Evolutionary conservation across 2,888 invertebrate species (phyloP), one percentile per base, ranked within the genome.

Genomic region (Hermaeophaga mercurialis): DNA sequence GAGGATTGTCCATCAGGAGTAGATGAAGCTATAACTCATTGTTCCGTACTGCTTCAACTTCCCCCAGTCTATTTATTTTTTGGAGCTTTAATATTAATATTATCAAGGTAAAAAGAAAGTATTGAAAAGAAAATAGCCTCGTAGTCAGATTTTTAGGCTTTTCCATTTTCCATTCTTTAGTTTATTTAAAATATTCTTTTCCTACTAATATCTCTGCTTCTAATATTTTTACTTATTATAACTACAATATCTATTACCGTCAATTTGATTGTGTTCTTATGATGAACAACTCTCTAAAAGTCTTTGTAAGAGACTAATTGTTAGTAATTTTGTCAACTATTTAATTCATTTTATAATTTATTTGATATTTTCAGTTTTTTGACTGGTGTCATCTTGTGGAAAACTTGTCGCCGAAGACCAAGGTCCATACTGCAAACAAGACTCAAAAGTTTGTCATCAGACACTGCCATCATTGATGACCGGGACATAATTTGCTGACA

Each of bases 401-500:
- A 70, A 61, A 70, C 71, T 22, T 75, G 75, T 62, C 65, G 87
- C 36, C 81, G 87, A 61, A 81, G 87, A 57, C 87, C 88, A 45
- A 84, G 89, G 11, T 90, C 90, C 9, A 88, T 90, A 54, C 81
- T 91, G 22, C 90, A 91, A 75, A 89, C 89, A 65, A 84, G 90
- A 3, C 83, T 91, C 59, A 90, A 90, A 75, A 90, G 90, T 65
- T 81, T 91, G 47, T 90, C 89, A n/a, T 88, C 89, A 19, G 91
- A 91, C 78, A 90, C 91, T 64, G 90, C 90, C 63, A 89, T 90
- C 62, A 85, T 91, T 70, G 91, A 90, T 70, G 90, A 90, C 71
- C 91, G 91, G 78, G 91, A 91, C 79, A 89, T 91, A 81, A 91
- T 92, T 85, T 91, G 92, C 92, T 93, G 93, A 93, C 92, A 91